Conservation (phyloP, 2,888 invertebrate species). For the Thera obeliscata region DNA sequence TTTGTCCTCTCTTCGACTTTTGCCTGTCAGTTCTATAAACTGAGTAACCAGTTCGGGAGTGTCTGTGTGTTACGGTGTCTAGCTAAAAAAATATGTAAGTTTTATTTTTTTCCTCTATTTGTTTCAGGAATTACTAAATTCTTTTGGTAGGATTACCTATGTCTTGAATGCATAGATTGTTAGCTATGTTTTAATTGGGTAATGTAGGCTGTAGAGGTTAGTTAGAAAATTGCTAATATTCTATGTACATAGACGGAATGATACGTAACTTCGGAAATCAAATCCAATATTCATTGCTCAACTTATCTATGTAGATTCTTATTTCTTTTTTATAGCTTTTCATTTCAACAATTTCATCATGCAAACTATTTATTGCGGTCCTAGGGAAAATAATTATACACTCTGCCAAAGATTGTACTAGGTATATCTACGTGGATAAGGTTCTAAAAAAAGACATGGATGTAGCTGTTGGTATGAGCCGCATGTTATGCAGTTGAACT, state of each 20-base stretch:
- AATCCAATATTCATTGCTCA: too few species aligned
- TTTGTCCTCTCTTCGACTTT: constrained; percentile 69
- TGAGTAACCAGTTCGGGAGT: constrained; percentile 70
- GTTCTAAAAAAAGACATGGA: too few species aligned
- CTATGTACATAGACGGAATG: constrained; percentile 12
- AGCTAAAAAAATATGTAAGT: constrained; percentile 55
- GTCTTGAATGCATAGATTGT: neutral
- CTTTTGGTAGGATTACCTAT: too few species aligned
- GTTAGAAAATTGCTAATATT: constrained; percentile 15
- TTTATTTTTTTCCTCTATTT: constrained; percentile 28
- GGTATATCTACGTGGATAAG: too few species aligned
- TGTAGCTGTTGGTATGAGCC: too few species aligned
- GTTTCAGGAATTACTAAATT: neutral
- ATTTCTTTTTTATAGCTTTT: too few species aligned
- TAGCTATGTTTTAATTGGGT: neutral
- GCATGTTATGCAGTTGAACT: too few species aligned
- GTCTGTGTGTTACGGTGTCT: constrained; percentile 59
- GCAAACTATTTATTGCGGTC: too few species aligned
- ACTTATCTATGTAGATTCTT: too few species aligned
- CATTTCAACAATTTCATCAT: too few species aligned
- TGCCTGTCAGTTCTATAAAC: constrained; percentile 74
- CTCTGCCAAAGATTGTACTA: too few species aligned
- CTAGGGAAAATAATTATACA: too few species aligned
- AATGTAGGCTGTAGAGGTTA: constrained; percentile 17
- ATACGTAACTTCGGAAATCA: neutral